Evolutionary conservation across 2,797 vertebrate species (phyloP), one percentile per base, ranked within the genome.

Genomic region (Yasuhikotakia modesta): DNA sequence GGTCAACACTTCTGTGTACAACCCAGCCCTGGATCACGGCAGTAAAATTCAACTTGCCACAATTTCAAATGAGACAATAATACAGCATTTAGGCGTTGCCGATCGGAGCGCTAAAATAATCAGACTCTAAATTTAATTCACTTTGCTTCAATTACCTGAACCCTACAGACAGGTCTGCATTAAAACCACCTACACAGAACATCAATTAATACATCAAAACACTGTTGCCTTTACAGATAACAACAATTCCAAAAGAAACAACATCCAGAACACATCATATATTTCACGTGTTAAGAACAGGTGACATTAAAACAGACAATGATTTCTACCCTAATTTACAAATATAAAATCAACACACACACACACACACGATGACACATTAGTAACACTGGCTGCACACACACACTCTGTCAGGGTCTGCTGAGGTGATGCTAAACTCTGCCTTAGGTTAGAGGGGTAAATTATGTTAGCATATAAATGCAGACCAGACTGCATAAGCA

Each of bases 101-200:
- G 24, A 32, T 60, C 5, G 32, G 32, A 30, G 27, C 30, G 58
- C 27, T 17, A 27, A 27, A 61, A 61, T 30, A 32, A 61, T 61
- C 58, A 32, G 32, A 17, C 84, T 82, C 81, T 6, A 11, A 3
- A 61, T 61, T 61, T 30, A 61, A 61, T 61, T 30, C 87, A 80
- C 84, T 91, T 90, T 86, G 82, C 84, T 73, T 65, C 53, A 61
- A 61, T 61, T 61, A 57, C 76, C 86, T 85, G 85, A 79, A 79
- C 81, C 83, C 35, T 14, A 64, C 78, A 75, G 79, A 69, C 72
- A 68, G 81, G 32, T 81, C 69, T 84, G 65, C 82, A 73, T 84
- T 73, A 83, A 85, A 83, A 76, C 88, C 79, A 81, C 89, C 76
- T 82, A 78, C 80, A 86, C 86, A 84, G 78, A 79, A 61, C 58